Conservation (phyloP, 2,113 vertebrate genomes). For the Ovis aries region ARS-UI_Ramb_v3.0 NC_056054.1:91394001-91394500, state of each 20-base stretch:
- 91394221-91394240: background rate
- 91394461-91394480: background rate
- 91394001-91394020: background rate
- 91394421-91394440: background rate
- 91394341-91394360: background rate
- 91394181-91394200: slow-evolving; percentile 31
- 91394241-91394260: background rate
- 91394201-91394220: slow-evolving; percentile 9
- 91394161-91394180: slow-evolving; percentile 3
- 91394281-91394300: background rate
- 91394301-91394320: background rate
- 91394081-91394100: slow-evolving; percentile 23
- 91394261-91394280: background rate
- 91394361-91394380: background rate
- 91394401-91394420: background rate
- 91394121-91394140: slow-evolving; percentile 32
- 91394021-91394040: background rate
- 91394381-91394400: background rate
- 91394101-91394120: slow-evolving; percentile 59
- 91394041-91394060: background rate
- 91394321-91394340: background rate
- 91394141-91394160: slow-evolving; percentile 35
- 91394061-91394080: slow-evolving; percentile 12
- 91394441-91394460: background rate
- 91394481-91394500: background rate